Percentiles rank a stretch among this genome's conserved stretches.
Evolutionary conservation across 2,888 invertebrate genomes (phyloP).

Genomic region (Agrilus biguttatus): DNA sequence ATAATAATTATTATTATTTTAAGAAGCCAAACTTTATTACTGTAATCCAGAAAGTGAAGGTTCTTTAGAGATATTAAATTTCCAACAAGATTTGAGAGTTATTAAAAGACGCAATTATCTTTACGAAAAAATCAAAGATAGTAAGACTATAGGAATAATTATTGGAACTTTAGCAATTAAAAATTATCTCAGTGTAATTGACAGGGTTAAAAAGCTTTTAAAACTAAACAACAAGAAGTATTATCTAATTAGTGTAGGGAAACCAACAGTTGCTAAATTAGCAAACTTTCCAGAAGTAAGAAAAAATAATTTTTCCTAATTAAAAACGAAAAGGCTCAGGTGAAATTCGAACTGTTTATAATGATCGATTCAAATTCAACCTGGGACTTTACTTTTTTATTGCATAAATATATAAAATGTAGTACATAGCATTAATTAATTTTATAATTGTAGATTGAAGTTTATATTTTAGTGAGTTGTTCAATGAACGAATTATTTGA

Average conservation of each 20-base stretch:
- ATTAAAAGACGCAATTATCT: conserved; percentile 70
- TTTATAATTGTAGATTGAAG: conserved; percentile 54
- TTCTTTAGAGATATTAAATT: conserved; percentile 21
- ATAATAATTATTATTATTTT: conserved; percentile 16
- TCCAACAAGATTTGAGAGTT: conserved; percentile 38
- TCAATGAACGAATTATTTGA: conserved; percentile 77
- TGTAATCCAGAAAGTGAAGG: conserved; percentile 34
- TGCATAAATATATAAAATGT: neutral
- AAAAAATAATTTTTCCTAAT: neutral
- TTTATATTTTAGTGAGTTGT: conserved; percentile 84
- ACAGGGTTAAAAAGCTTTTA: conserved; percentile 58
- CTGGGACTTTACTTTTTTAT: neutral
- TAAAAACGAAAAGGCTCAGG: neutral
- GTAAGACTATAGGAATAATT: conserved; percentile 71
- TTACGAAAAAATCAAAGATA: conserved; percentile 85
- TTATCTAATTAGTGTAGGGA: conserved; percentile 86
- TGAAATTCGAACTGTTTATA: neutral
- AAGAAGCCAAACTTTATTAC: conserved; percentile 42
- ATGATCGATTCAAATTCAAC: neutral
- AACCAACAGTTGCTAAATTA: conserved; percentile 86
- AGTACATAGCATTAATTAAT: neutral
- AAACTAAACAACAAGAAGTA: conserved; percentile 68
- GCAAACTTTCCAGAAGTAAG: conserved; percentile 83
- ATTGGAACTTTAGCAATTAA: conserved; percentile 82
- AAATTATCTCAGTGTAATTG: conserved; percentile 60